Base-by-base conservation (phyloP, 1,140 invertebrate genomes). In the Drosophila asahinai region DNA sequence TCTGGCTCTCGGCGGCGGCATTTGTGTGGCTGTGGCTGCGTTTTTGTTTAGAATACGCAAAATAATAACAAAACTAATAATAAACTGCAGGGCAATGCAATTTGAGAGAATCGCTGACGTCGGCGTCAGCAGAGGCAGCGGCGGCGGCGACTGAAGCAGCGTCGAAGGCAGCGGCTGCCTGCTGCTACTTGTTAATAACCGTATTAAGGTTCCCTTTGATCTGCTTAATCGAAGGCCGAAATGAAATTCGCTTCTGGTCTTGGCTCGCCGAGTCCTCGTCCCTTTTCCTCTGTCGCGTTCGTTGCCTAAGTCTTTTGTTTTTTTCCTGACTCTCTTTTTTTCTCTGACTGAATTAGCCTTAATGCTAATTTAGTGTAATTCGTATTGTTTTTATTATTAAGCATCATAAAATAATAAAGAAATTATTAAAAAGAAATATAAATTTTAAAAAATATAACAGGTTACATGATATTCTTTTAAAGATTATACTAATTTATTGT, bases 31-130 rank as follows among this genome's bases (percentile, higher is more conserved):
- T 71, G 19, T 43, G 59, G 36, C 61, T 61, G 77, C 61, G 77
- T 80, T 84, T 91, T 92, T 92, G 91, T 92, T 92, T 92, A 92
- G 91, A 92, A 92, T 92, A 92, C 84, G 91, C 73, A 87, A 92
- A 92, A 92, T 92, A 92, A 92, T 91, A 92, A 92, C 91, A 92
- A 92, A 92, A 92, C 86, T 92, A 92, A 92, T 92, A 92, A 92
- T 91, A 87, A 89, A 89, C 80, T 89, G 84, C 84, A 89, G 79
- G 81, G 86, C 75, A 86, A 86, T 90, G 86, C 86, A 86, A 84
- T 90, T 89, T 80, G 86, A 86, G 77, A 86, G 81, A 81, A 87
- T 72, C 54, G 63, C 47, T 14, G 63, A 40, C 59, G 15, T 15
- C 30, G 22, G 4, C 60, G 51, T 11, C 22, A 33, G 25, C 59